Conservation (phyloP, 2,888 invertebrate genomes). For the Encarsia formosa region DNA sequence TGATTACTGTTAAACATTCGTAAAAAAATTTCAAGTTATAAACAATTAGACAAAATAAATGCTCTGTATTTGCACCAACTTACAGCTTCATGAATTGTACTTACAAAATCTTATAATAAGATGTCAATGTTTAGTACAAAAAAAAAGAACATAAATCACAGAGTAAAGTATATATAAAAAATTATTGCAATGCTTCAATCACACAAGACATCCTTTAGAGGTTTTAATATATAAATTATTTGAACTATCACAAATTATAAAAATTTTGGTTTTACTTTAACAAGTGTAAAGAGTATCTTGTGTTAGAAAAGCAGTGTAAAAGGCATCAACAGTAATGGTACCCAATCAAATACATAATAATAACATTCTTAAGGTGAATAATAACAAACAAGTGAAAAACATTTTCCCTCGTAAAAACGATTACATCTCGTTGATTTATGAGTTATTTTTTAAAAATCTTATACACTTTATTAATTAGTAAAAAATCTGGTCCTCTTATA, state of each 20-base stretch:
- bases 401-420: constrained; percentile 7
- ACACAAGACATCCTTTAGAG: constrained; percentile 3
- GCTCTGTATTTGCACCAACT: constrained; percentile 10
- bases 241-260: constrained; percentile 10
- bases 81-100: too few relatives aligned
- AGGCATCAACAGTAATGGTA: constrained; percentile 19
- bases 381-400: constrained; percentile 20
- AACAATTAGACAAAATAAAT: constrained; percentile 10
- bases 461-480: constrained; percentile 1
- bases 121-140: constrained; percentile 19
- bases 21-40: constrained; percentile 3
- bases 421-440: constrained; percentile 1
- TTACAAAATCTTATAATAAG: constrained; percentile 4
- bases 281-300: background rate
- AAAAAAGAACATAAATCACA: constrained; percentile 33
- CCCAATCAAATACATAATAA: constrained; percentile 13
- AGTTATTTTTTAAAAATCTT: constrained; percentile 11
- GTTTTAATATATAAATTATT: background rate
- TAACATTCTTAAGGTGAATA: constrained; percentile 11
- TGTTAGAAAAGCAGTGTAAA: constrained; percentile 11
- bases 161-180: constrained; percentile 31
- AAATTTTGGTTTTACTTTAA: background rate
- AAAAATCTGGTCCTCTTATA: constrained; percentile 16
- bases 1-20: too few relatives aligned
- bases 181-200: constrained; percentile 7